Evolutionary conservation across 2,888 invertebrate genomes (phyloP).

Genomic region (Apeira syringaria): DNA sequence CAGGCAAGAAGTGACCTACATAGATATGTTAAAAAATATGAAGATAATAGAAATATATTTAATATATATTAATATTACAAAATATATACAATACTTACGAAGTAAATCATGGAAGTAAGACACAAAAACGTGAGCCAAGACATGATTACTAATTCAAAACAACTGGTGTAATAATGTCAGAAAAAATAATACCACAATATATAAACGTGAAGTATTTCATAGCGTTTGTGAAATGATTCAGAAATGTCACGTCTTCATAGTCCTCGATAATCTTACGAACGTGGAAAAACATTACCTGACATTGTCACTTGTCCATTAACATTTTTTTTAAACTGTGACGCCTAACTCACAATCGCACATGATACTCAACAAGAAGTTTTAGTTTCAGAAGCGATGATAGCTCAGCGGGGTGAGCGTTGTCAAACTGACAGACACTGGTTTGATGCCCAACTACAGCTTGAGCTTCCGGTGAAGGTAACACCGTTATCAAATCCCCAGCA

Average conservation of each 20-base stretch:
- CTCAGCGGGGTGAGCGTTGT: no score
- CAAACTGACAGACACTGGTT: no score
- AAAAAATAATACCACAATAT: slow-evolving; percentile 23
- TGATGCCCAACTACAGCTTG: no score
- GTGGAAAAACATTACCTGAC: slow-evolving; percentile 24
- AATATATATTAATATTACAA: no score
- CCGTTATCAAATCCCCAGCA: no score
- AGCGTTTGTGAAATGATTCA: slow-evolving; percentile 27
- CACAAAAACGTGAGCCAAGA: slow-evolving; percentile 38
- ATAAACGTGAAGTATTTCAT: slow-evolving; percentile 36
- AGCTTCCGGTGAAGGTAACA: no score
- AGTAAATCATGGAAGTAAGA: slow-evolving; percentile 37
- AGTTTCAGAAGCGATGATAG: no score
- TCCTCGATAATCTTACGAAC: slow-evolving; percentile 41
- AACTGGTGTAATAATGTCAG: slow-evolving; percentile 23
- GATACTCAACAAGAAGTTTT: no score
- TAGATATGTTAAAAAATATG: no score
- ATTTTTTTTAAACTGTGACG: neutral
- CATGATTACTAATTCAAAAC: slow-evolving; percentile 34
- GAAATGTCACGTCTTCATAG: slow-evolving; percentile 53
- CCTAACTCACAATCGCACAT: no score
- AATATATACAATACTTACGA: slow-evolving; percentile 39
- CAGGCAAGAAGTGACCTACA: no score
- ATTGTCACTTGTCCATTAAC: neutral
- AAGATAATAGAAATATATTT: no score